Conservation (phyloP, 2,797 vertebrate genomes). For the Sebastiscus albofasciatus region DNA sequence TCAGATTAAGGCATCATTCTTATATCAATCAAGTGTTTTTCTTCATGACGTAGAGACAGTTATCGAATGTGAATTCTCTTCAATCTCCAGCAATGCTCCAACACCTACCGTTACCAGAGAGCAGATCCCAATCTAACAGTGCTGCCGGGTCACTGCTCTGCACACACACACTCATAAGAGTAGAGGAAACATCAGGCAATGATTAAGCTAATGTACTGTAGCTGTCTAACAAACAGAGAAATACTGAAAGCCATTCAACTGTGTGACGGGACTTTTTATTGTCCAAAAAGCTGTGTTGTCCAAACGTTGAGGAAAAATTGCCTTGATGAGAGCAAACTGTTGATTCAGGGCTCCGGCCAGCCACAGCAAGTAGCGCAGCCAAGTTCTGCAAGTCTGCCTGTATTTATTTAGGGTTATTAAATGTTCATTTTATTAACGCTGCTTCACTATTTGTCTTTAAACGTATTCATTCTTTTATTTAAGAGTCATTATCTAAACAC, state of each 20-base stretch:
- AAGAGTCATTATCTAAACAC: slow-evolving; percentile 52
- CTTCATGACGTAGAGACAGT: too few species aligned
- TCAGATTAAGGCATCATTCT: not conserved
- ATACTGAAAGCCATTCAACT: slow-evolving; percentile 62
- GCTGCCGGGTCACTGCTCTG: slow-evolving; percentile 47
- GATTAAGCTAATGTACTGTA: slow-evolving; percentile 66
- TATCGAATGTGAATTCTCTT: not conserved
- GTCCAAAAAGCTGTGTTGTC: slow-evolving; percentile 64
- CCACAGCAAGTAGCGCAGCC: slow-evolving; percentile 32
- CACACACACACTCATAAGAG: slow-evolving; percentile 15
- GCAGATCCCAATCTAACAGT: slow-evolving; percentile 37
- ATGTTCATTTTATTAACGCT: slow-evolving; percentile 54
- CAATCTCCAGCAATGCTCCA: not conserved
- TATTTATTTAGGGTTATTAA: slow-evolving; percentile 66
- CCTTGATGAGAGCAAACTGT: slow-evolving; percentile 70
- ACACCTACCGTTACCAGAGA: slow-evolving; percentile 43
- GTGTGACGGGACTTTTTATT: slow-evolving; percentile 63
- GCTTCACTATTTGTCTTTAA: slow-evolving; percentile 41
- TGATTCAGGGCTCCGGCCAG: slow-evolving; percentile 72
- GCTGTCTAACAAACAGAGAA: slow-evolving; percentile 64
- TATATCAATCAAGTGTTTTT: not conserved
- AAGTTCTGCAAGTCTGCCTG: slow-evolving; percentile 52
- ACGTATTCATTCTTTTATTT: slow-evolving; percentile 44
- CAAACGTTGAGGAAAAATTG: slow-evolving; percentile 66
- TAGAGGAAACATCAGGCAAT: slow-evolving; percentile 64